Percentiles rank a stretch among this genome's conserved stretches.
phyloP scores from a whole-genome alignment of 2,113 vertebrate species.

The Siniperca chuatsi region DNA sequence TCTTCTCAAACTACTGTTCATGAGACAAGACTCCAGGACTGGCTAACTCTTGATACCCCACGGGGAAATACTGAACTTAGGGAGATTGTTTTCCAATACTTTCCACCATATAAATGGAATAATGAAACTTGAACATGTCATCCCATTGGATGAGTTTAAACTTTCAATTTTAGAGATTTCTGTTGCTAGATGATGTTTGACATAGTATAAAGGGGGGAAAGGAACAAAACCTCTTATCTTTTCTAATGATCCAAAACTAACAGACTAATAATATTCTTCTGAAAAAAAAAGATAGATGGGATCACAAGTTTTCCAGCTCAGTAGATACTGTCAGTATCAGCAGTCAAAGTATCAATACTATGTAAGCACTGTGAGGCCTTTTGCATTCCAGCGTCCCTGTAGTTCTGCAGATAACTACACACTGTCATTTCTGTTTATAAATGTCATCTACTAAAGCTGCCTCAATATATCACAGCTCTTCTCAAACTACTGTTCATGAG shows the following conservation, averaged over 20 bases:
- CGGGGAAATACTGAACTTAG: neutral
- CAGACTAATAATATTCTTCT: constrained; percentile 3
- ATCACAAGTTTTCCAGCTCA: neutral
- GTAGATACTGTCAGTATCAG: neutral
- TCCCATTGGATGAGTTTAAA: neutral
- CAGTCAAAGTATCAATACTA: neutral
- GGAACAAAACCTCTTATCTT: neutral
- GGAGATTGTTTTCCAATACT: neutral
- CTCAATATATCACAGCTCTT: too few relatives aligned
- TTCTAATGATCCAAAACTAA: constrained; percentile 4
- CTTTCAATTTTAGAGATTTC: neutral
- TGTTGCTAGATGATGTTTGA: neutral
- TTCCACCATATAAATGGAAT: neutral
- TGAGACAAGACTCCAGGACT: neutral
- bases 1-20: neutral
- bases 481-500: neutral
- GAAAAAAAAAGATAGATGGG: neutral
- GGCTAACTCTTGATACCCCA: neutral
- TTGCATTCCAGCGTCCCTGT: constrained; percentile 6
- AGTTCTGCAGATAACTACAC: neutral
- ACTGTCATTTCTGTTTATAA: too few relatives aligned
- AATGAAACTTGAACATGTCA: neutral
- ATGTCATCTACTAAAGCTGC: too few relatives aligned
- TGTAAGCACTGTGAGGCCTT: neutral
- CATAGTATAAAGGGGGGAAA: neutral